Evolutionary conservation across 2,888 invertebrate species (phyloP).

Genomic region (Cheilosia grossa): DNA sequence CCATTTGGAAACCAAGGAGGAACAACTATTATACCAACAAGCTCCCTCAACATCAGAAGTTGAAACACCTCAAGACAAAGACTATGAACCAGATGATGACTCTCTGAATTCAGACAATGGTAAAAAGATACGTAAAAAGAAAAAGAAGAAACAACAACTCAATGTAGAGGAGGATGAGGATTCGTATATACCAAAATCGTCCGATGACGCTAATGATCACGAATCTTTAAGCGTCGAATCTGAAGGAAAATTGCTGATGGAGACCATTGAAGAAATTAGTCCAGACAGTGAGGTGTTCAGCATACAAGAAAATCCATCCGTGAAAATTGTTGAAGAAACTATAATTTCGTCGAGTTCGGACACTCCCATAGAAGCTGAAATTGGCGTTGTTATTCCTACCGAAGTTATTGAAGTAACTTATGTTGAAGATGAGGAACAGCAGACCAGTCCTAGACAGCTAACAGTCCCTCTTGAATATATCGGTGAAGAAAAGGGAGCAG

Average conservation of each 20-base stretch:
- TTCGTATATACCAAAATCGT: conserved; percentile 83
- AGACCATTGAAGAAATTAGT: conserved; percentile 82
- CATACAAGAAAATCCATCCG: conserved; percentile 85
- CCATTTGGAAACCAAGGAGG: conserved; percentile 81
- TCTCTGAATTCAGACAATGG: conserved; percentile 78
- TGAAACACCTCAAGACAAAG: conserved; percentile 84
- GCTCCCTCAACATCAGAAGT: conserved; percentile 78
- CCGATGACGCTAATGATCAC: conserved; percentile 83
- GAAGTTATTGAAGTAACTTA: conserved; percentile 82
- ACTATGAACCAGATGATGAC: conserved; percentile 87
- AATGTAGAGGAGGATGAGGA: conserved; percentile 84
- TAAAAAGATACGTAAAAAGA: conserved; percentile 84
- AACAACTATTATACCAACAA: not conserved
- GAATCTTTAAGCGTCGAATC: conserved; percentile 78
- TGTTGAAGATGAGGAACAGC: conserved; percentile 83
- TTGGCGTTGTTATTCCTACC: conserved; percentile 83
- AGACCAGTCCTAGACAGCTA: conserved; percentile 85
- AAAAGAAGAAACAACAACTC: conserved; percentile 84
- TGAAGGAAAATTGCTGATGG: conserved; percentile 78
- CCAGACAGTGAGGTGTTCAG: conserved; percentile 83
- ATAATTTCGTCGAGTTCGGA: conserved; percentile 85
- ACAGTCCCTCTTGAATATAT: conserved; percentile 11
- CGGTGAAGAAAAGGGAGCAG: conserved; percentile 76
- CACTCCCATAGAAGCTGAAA: conserved; percentile 85
- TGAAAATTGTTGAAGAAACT: conserved; percentile 88